phyloP scores from a whole-genome alignment of 53 echinoderm and acorn worm genomes.

The Mesocentrotus franciscanus region DNA sequence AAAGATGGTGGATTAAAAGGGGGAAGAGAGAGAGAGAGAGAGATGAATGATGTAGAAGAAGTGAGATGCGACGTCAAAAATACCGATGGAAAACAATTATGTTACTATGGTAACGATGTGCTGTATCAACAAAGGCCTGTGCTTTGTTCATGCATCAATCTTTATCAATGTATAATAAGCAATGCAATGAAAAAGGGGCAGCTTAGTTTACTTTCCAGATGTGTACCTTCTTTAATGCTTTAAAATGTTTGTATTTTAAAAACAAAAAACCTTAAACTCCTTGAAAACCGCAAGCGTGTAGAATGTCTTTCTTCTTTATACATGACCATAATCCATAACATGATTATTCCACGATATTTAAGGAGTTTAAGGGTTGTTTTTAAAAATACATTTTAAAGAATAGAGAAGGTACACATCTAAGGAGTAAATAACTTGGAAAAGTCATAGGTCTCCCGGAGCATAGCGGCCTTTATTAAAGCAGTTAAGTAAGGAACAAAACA shows the following conservation, averaged over 20 bases:
- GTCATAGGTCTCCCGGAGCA: too few species aligned
- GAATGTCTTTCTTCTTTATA: too few species aligned
- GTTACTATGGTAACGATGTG: slow-evolving; percentile 6
- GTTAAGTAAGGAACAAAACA: too few species aligned
- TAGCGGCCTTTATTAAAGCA: too few species aligned
- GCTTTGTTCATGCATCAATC: not conserved
- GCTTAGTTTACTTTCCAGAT: not conserved
- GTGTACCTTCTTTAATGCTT: not conserved
- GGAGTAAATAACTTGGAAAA: too few species aligned
- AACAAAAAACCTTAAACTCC: not conserved
- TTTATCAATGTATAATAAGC: not conserved
- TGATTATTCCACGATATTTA: too few species aligned
- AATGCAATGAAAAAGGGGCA: not conserved
- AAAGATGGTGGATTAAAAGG: not conserved
- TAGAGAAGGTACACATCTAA: too few species aligned
- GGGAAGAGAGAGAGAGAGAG: not conserved
- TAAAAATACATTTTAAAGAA: too few species aligned
- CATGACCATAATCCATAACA: too few species aligned
- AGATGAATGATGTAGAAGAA: not conserved
- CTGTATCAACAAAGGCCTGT: not conserved
- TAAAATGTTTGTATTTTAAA: too few species aligned
- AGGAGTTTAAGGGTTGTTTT: too few species aligned
- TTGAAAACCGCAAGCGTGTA: not conserved
- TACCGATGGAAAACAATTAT: not conserved
- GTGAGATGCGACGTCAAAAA: not conserved